Conservation (phyloP, 1,140 invertebrate species). For the Bombus confusus region DNA sequence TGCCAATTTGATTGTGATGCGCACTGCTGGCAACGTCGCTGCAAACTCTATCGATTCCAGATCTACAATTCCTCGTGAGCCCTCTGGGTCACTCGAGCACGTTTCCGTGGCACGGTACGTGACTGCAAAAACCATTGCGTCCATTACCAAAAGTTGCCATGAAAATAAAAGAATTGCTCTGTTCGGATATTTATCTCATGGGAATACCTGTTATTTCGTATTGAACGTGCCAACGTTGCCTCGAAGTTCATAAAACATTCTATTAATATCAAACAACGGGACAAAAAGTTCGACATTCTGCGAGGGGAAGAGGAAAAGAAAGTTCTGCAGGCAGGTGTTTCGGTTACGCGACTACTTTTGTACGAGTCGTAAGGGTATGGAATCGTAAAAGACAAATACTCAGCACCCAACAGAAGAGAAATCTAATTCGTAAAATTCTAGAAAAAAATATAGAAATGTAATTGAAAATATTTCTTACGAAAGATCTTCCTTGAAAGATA, state of each 20-base stretch:
- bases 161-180: no score
- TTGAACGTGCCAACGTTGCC: background rate
- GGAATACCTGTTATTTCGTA: background rate
- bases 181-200: background rate
- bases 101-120: conserved; percentile 31
- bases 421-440: background rate
- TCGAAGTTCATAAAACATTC: background rate
- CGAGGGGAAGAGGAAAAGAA: conserved; percentile 17
- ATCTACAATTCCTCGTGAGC: conserved; percentile 46
- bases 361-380: background rate
- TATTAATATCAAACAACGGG: conserved; percentile 25
- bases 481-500: background rate
- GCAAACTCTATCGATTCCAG: conserved; percentile 51
- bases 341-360: conserved; percentile 14
- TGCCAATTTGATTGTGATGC: conserved; percentile 17
- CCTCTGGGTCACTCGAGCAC: conserved; percentile 52
- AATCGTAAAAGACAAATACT: conserved; percentile 36
- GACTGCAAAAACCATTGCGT: conserved; percentile 15
- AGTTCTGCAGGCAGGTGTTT: conserved; percentile 29
- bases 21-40: conserved; percentile 40
- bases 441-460: no score
- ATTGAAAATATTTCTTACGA: background rate
- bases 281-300: conserved; percentile 10
- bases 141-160: conserved; percentile 25
- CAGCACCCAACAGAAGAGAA: background rate